Evolutionary conservation across 2,113 vertebrate genomes (phyloP), one percentile per base, ranked within the genome.

Genomic region (Ibidorhyncha struthersii): DNA sequence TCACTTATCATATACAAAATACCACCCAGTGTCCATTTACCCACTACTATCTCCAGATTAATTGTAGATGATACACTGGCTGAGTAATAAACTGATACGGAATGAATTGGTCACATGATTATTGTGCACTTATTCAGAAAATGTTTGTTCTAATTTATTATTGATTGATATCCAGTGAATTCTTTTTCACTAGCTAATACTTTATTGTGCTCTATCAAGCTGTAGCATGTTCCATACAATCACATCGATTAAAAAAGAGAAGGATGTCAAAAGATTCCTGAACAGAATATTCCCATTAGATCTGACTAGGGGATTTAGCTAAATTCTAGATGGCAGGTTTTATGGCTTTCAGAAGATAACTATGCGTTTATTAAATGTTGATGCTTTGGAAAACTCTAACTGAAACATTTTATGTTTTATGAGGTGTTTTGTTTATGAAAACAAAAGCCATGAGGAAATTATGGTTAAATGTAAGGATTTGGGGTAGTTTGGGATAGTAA

Each of bases 121-220:
- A 78, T 81, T 91, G 49, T 82, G 56, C 36, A 61, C 25, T 88
- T 94, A 67, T 47, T 92, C 76, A 93, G 86, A 83, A 96, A 89
- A 92, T 67, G 29, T 96, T 96, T 96, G 38, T 61, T 94, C 78
- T 85, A 56, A 95, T 90, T 95, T 94, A 82, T 82, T 96, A 83
- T 92, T 92, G 89, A 89, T 92, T 94, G 59, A 74, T 92, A 93
- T 56, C 59, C 40, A 92, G 59, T 67, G 50, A 93, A 67, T 88
- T 94, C 49, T 86, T 86, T 77, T 92, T 89, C 77, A 84, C 30
- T 86, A 49, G 21, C 45, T 67, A 89, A 81, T 53, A 62, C 40
- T 90, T 84, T 43, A 76, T 61, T 95, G 92, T 89, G 65, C 23
- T 86, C 10, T 71, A 86, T 92, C 82, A 86, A 93, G 21, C 55